These are phyloP conservation scores for Coptodon rendalli DNA, from an alignment of 2,113 vertebrate species.

Conservation along the genomic window DNA sequence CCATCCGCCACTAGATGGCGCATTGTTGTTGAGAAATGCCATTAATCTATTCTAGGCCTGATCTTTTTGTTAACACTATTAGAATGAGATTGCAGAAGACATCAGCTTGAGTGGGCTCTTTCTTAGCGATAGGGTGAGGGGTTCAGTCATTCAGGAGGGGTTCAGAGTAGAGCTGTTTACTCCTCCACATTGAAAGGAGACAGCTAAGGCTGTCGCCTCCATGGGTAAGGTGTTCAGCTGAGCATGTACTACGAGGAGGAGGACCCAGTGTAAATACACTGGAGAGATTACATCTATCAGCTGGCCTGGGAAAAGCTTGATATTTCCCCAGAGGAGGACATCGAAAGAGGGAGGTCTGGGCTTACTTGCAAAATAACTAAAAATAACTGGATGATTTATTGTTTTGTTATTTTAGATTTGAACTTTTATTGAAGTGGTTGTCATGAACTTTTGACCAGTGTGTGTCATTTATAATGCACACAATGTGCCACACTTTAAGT, in stretches of 20 bases:
- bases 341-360: neutral
- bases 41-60: neutral
- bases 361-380: neutral
- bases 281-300: neutral
- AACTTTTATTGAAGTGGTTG: neutral
- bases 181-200: neutral
- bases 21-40: neutral
- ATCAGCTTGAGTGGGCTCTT: neutral
- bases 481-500: neutral
- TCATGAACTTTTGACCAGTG: neutral
- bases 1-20: neutral
- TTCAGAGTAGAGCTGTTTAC: neutral
- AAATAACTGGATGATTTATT: neutral
- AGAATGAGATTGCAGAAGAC: neutral
- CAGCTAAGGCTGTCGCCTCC: rapidly evolving
- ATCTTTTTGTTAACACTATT: neutral
- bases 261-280: neutral
- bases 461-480: neutral
- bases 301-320: neutral
- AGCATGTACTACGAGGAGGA: neutral
- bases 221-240: neutral
- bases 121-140: neutral
- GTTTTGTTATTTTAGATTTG: neutral
- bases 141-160: neutral
- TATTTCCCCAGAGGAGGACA: neutral